phyloP scores from a whole-genome alignment of 2,888 invertebrate genomes.

The Melinaea marsaeus region DNA sequence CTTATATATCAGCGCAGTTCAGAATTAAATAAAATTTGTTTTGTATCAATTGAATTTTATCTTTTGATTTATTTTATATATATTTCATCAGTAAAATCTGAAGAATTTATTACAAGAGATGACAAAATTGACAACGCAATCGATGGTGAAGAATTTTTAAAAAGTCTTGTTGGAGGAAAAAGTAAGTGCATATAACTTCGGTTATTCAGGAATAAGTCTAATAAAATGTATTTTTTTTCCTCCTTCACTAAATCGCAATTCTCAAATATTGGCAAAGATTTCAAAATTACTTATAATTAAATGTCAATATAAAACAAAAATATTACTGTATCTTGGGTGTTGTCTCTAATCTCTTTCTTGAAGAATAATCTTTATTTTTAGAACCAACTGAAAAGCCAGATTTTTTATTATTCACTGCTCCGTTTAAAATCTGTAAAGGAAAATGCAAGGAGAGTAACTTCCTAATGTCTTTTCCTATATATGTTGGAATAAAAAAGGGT shows the following conservation, averaged over 20 bases:
- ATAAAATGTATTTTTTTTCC: neutral
- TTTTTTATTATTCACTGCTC: slow-evolving; percentile 59
- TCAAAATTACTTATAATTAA: no score
- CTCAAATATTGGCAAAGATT: no score
- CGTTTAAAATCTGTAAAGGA: slow-evolving; percentile 53
- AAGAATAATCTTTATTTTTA: slow-evolving; percentile 41
- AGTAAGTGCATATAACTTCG: slow-evolving; percentile 43
- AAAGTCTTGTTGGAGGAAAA: slow-evolving; percentile 42
- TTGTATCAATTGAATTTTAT: neutral
- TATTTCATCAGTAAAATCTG: slow-evolving; percentile 20
- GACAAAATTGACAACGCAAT: slow-evolving; percentile 31
- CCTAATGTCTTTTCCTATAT: slow-evolving; percentile 53
- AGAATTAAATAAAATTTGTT: neutral
- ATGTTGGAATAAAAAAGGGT: slow-evolving; percentile 44
- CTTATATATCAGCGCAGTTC: neutral
- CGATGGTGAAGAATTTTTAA: slow-evolving; percentile 47
- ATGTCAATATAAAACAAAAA: neutral
- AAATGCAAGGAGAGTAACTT: slow-evolving; percentile 42
- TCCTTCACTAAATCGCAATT: no score
- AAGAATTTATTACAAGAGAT: slow-evolving; percentile 26
- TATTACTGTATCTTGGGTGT: neutral
- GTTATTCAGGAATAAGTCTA: neutral
- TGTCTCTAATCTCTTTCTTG: neutral
- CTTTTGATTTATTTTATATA: slow-evolving; percentile 3
- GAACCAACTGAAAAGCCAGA: slow-evolving; percentile 41